Conservation (phyloP, 35 echinoderm and acorn worm genomes). For the Lytechinus pictus region DNA sequence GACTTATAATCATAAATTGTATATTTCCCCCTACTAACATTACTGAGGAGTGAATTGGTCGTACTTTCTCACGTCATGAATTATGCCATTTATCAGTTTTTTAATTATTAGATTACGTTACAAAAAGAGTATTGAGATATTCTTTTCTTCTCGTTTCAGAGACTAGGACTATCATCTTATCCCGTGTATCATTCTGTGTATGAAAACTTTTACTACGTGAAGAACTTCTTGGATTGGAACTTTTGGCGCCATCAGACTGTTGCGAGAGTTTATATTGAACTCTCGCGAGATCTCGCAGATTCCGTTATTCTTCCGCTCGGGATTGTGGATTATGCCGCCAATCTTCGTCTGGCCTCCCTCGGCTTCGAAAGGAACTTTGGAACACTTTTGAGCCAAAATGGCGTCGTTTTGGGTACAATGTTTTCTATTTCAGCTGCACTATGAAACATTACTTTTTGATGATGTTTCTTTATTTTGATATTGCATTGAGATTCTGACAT, state of each 20-base stretch:
- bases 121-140: too few relatives aligned
- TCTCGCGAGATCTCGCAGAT: slow-evolving; percentile 82
- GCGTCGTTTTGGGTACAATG: slow-evolving; percentile 84
- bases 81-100: too few relatives aligned
- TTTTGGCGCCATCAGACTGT: slow-evolving; percentile 80
- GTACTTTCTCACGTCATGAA: too few relatives aligned
- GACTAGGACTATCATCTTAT: slow-evolving; percentile 69
- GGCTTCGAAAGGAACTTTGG: slow-evolving; percentile 67
- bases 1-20: too few relatives aligned
- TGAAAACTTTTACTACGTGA: slow-evolving; percentile 86
- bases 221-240: slow-evolving; percentile 66
- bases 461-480: too few relatives aligned
- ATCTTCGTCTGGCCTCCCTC: slow-evolving; percentile 65
- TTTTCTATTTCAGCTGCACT: too few relatives aligned
- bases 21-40: too few relatives aligned
- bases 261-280: slow-evolving; percentile 73
- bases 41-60: too few relatives aligned
- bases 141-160: slow-evolving; percentile 25
- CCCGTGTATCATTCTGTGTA: slow-evolving; percentile 95
- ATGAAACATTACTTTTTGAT: too few relatives aligned
- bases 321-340: slow-evolving; percentile 69
- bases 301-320: slow-evolving; percentile 81
- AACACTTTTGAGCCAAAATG: not conserved
- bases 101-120: too few relatives aligned
- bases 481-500: too few relatives aligned